Conservation (phyloP, 2,113 vertebrate species). For the Dendropsophus ebraccatus region DNA sequence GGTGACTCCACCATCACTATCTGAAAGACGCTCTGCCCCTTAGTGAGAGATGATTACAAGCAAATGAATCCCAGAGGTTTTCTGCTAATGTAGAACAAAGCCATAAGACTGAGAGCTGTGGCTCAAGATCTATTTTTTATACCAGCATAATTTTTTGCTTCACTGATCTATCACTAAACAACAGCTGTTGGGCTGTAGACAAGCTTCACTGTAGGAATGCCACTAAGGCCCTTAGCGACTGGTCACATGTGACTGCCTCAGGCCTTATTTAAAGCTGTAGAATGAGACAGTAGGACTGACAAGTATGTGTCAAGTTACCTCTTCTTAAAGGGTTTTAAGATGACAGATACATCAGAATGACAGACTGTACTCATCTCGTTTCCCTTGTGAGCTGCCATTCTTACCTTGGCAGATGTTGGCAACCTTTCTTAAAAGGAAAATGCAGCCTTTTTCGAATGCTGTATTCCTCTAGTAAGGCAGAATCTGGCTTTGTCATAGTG, state of each 20-base stretch:
- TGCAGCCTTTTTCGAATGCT: not conserved
- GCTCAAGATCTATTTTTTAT: conserved; percentile 83
- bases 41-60: conserved; percentile 82
- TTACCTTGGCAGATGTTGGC: not conserved
- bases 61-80: conserved; percentile 83
- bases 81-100: conserved; percentile 79
- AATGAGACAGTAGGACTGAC: conserved; percentile 69
- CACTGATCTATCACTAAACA: conserved; percentile 91
- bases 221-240: conserved; percentile 68
- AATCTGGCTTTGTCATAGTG: conserved; percentile 43
- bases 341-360: conserved; percentile 67
- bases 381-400: not conserved
- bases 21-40: conserved; percentile 80
- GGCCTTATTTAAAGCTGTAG: conserved; percentile 71
- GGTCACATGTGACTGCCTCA: conserved; percentile 74
- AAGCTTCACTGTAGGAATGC: conserved; percentile 69
- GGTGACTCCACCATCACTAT: conserved; percentile 80
- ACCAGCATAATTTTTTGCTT: conserved; percentile 88
- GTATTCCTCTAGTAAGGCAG: conserved; percentile 49
- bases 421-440: conserved; percentile 23
- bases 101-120: conserved; percentile 70
- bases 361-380: conserved; percentile 66
- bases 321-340: conserved; percentile 71
- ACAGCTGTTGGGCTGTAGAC: conserved; percentile 81
- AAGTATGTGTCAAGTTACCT: conserved; percentile 69